A percentile compares a stretch with the other conserved stretches of the same genome.
Conservation (phyloP, 2,888 invertebrate genomes). For the Sinopyrophorus schimmeli region DNA sequence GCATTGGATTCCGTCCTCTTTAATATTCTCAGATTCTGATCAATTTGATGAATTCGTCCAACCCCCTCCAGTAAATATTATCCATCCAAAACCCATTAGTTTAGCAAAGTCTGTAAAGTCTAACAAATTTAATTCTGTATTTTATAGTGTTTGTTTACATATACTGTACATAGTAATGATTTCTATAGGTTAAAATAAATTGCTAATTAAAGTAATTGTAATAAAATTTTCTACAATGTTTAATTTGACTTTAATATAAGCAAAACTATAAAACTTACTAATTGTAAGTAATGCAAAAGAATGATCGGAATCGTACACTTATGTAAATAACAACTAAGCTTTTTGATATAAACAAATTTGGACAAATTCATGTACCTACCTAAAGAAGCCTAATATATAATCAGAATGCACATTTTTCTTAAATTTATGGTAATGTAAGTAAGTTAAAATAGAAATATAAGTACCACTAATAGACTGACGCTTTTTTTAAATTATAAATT, state of each 20-base stretch:
- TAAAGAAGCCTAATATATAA: conserved; percentile 17
- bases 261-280: not conserved
- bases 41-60: conserved; percentile 68
- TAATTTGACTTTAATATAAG: conserved; percentile 3
- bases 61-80: conserved; percentile 70
- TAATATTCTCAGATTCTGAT: conserved; percentile 65
- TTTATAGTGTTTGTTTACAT: conserved; percentile 31
- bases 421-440: conserved; percentile 17
- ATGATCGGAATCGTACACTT: not conserved
- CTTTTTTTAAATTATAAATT: conserved; percentile 49
- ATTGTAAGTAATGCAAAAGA: not conserved
- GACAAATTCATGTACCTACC: conserved; percentile 11
- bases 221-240: conserved; percentile 9
- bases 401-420: conserved; percentile 18
- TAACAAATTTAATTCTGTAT: conserved; percentile 35
- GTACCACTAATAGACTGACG: conserved; percentile 49
- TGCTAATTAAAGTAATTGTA: conserved; percentile 4
- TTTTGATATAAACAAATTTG: conserved; percentile 20
- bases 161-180: conserved; percentile 17
- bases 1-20: conserved; percentile 67
- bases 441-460: conserved; percentile 22
- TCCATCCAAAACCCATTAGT: conserved; percentile 66
- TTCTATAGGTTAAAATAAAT: conserved; percentile 18
- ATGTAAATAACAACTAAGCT: conserved; percentile 15
- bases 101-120: conserved; percentile 43